A percentile compares a stretch with the other conserved stretches of the same genome.
Evolutionary conservation across 1,140 invertebrate species (phyloP).

Genomic region (Gyrodactylus salaris): DNA sequence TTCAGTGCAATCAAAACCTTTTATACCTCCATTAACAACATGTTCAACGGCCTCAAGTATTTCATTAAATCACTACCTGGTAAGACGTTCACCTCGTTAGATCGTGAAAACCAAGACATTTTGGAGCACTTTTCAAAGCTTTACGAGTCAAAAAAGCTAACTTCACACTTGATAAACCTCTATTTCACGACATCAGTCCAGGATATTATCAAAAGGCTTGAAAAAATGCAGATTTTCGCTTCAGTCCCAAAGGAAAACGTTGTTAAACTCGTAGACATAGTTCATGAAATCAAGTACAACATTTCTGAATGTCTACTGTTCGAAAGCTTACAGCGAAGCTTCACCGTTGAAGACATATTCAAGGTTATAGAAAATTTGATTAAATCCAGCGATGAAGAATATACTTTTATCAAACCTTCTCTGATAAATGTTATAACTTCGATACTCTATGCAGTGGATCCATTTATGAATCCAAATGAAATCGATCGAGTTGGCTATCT

Average conservation of each 20-base stretch:
- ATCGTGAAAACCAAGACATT: background rate
- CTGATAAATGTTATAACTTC: background rate
- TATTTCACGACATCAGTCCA: background rate
- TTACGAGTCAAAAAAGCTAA: background rate
- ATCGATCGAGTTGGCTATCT: background rate
- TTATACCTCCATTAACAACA: background rate
- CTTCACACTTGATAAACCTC: background rate
- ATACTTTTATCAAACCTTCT: background rate
- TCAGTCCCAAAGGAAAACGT: background rate
- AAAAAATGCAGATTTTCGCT: background rate
- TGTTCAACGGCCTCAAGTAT: background rate
- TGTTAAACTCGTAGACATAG: background rate
- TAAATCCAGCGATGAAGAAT: background rate
- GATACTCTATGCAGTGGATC: background rate
- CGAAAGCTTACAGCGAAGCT: background rate
- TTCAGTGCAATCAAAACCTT: background rate
- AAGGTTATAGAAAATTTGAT: background rate
- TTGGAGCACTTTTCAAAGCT: background rate
- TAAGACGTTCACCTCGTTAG: background rate
- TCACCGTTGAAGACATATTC: background rate
- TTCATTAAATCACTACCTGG: background rate
- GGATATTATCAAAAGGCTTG: background rate
- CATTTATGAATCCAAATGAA: background rate
- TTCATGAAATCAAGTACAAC: background rate
- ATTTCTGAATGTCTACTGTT: background rate